phyloP scores from a whole-genome alignment of 1,140 invertebrate genomes.

The Nilaparvata lugens region DNA sequence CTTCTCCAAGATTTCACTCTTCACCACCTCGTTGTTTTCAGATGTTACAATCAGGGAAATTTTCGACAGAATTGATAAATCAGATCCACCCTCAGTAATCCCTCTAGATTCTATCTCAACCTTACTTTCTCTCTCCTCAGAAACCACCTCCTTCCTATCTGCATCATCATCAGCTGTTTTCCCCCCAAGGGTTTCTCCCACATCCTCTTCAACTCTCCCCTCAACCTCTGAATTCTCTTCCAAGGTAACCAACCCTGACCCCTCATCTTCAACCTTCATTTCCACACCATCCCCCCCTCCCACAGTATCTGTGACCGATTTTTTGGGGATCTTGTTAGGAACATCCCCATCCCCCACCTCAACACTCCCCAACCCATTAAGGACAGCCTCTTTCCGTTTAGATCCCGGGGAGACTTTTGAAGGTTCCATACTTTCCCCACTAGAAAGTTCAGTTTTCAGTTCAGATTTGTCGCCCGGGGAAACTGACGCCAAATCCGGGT shows the following conservation, averaged over 20 bases:
- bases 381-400: conserved; percentile 8
- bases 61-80: conserved; percentile 15
- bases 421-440: conserved; percentile 7
- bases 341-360: conserved; percentile 12
- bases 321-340: conserved; percentile 14
- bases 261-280: no score
- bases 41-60: conserved; percentile 18
- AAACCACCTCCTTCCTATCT: background rate
- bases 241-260: no score
- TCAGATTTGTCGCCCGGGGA: no score
- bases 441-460: no score
- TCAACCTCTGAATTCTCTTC: no score
- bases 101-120: background rate
- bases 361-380: conserved; percentile 9
- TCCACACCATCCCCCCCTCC: no score
- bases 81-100: background rate
- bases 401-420: conserved; percentile 1
- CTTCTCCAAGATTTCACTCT: conserved; percentile 5
- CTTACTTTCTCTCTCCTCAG: background rate
- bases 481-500: conserved; percentile 7
- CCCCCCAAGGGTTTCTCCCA: no score
- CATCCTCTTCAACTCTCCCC: no score
- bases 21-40: conserved; percentile 12
- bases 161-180: background rate
- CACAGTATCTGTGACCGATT: background rate